phyloP scores from a whole-genome alignment of 2,888 invertebrate species.

The Drosophila sordidapex region DNA sequence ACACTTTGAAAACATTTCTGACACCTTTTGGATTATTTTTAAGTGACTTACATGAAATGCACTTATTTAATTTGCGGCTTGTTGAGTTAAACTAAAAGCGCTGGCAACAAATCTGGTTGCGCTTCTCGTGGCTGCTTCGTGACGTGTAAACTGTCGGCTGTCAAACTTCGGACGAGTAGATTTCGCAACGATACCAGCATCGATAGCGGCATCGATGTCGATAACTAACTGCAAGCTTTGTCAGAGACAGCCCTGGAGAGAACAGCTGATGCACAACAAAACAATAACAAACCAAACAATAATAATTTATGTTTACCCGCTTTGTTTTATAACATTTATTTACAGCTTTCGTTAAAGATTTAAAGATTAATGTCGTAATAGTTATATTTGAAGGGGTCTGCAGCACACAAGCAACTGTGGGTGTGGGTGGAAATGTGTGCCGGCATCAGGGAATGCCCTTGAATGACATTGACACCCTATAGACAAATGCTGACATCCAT shows the following conservation, averaged over 20 bases:
- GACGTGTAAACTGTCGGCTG: conserved; percentile 83
- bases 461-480: conserved; percentile 76
- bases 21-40: background rate
- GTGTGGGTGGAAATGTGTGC: conserved; percentile 28
- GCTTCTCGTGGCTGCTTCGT: conserved; percentile 75
- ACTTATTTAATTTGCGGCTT: conserved; percentile 45
- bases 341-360: background rate
- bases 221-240: too few relatives aligned
- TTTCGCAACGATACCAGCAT: conserved; percentile 24
- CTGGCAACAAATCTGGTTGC: conserved; percentile 37
- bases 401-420: background rate
- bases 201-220: conserved; percentile 22
- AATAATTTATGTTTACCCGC: conserved; percentile 28
- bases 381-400: background rate
- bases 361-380: too few relatives aligned
- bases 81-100: conserved; percentile 49
- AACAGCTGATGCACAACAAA: conserved; percentile 51
- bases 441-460: conserved; percentile 64
- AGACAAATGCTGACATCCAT: background rate
- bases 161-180: conserved; percentile 69
- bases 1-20: background rate
- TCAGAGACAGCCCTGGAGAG: conserved; percentile 20
- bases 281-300: conserved; percentile 45
- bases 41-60: conserved; percentile 61
- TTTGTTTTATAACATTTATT: conserved; percentile 1